Conservation (phyloP, 1,140 invertebrate species). For the Hypothenemus hampei region DNA sequence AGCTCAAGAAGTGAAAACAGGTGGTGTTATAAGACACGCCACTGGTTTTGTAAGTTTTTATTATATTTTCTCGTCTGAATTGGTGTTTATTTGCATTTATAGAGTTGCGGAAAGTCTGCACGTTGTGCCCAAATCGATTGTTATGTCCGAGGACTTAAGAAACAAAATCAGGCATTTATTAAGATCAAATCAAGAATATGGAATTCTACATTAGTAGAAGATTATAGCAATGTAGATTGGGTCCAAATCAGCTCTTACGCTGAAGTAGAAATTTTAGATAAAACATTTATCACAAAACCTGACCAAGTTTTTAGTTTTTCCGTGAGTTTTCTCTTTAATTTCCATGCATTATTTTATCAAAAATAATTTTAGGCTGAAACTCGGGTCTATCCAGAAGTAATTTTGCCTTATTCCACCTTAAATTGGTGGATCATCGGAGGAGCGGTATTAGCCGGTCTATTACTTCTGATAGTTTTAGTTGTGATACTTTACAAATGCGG, state of each 20-base stretch:
- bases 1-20: conserved; percentile 59
- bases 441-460: conserved; percentile 70
- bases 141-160: conserved; percentile 67
- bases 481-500: conserved; percentile 77
- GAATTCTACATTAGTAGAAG: conserved; percentile 85
- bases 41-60: conserved; percentile 22
- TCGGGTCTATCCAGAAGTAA: conserved; percentile 70
- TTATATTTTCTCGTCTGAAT: not conserved
- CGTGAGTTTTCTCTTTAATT: conserved; percentile 15
- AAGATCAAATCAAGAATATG: conserved; percentile 77
- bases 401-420: conserved; percentile 60
- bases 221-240: conserved; percentile 78
- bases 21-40: conserved; percentile 54
- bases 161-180: conserved; percentile 70
- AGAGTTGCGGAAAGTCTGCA: conserved; percentile 54
- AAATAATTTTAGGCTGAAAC: conserved; percentile 64
- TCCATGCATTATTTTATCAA: not conserved
- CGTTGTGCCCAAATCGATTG: conserved; percentile 84
- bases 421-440: conserved; percentile 81
- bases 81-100: not conserved
- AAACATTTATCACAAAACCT: conserved; percentile 67
- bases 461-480: conserved; percentile 73
- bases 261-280: conserved; percentile 64
- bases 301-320: conserved; percentile 54
- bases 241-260: conserved; percentile 77